Percentiles rank a stretch among this genome's conserved stretches.
Conservation (phyloP, 2,113 vertebrate genomes). For the Oostethus manadensis region DNA sequence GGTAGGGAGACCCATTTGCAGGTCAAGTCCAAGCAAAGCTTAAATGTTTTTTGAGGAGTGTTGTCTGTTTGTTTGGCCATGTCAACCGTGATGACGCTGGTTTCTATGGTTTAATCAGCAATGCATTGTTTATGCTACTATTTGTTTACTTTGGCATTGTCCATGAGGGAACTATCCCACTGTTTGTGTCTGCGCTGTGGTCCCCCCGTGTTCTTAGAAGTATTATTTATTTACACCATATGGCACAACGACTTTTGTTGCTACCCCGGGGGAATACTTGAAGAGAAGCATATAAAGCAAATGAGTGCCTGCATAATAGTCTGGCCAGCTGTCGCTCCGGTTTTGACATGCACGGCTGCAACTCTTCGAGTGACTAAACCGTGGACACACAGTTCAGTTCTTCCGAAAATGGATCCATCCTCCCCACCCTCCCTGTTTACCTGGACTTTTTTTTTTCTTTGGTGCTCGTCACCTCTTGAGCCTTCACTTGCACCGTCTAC, state of each 20-base stretch:
- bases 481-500: slow-evolving; percentile 6
- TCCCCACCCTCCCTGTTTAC: background rate
- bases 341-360: slow-evolving; percentile 17
- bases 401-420: slow-evolving; percentile 37
- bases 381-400: slow-evolving; percentile 23
- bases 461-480: slow-evolving; percentile 12
- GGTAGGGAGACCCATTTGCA: too few species aligned
- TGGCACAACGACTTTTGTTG: slow-evolving; percentile 21
- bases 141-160: slow-evolving; percentile 11
- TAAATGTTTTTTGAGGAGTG: too few species aligned
- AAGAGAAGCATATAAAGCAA: background rate
- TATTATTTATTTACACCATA: slow-evolving; percentile 14
- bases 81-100: too few species aligned
- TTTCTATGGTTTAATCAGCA: too few species aligned
- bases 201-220: background rate
- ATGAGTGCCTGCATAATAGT: slow-evolving; percentile 13
- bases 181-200: slow-evolving; percentile 13
- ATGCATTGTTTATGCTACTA: too few species aligned
- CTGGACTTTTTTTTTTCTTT: too few species aligned
- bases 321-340: slow-evolving; percentile 22
- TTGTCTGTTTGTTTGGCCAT: too few species aligned
- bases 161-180: slow-evolving; percentile 6
- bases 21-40: too few species aligned
- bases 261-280: slow-evolving; percentile 6
- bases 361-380: slow-evolving; percentile 31